Conservation (phyloP, 2,113 vertebrate genomes). For the Tinamus guttatus region DNA sequence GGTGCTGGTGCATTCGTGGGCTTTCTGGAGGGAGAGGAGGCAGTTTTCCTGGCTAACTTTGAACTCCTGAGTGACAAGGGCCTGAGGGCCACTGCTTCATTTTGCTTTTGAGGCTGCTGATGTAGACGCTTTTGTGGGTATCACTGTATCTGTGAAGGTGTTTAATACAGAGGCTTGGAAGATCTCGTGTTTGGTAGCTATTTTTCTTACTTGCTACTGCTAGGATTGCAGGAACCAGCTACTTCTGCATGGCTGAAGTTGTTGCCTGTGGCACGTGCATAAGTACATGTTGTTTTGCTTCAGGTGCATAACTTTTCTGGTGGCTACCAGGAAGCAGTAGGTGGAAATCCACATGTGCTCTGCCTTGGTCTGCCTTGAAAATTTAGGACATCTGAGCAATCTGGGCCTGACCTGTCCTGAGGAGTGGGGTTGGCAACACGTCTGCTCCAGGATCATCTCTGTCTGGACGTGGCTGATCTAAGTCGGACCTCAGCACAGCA, state of each 20-base stretch:
- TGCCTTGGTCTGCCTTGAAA: not conserved
- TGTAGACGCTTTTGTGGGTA: not conserved
- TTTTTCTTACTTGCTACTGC: slow-evolving; percentile 39
- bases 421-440: not conserved
- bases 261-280: slow-evolving; percentile 25
- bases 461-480: not conserved
- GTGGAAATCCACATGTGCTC: not conserved
- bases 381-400: not conserved
- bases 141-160: not conserved
- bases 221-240: slow-evolving; percentile 28
- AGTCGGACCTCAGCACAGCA: not conserved
- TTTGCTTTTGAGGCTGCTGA: not conserved
- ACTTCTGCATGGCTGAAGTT: slow-evolving; percentile 12
- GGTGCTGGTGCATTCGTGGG: not conserved
- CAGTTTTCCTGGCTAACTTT: not conserved
- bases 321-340: not conserved
- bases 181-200: slow-evolving; percentile 18
- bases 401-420: not conserved
- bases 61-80: not conserved
- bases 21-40: not conserved
- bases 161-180: slow-evolving; percentile 11
- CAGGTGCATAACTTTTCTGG: not conserved
- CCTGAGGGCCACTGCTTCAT: not conserved
- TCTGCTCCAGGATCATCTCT: not conserved
- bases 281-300: slow-evolving; percentile 14